Evolutionary conservation across 2,797 vertebrate genomes (phyloP).

Genomic region (Microchirus variegatus): DNA sequence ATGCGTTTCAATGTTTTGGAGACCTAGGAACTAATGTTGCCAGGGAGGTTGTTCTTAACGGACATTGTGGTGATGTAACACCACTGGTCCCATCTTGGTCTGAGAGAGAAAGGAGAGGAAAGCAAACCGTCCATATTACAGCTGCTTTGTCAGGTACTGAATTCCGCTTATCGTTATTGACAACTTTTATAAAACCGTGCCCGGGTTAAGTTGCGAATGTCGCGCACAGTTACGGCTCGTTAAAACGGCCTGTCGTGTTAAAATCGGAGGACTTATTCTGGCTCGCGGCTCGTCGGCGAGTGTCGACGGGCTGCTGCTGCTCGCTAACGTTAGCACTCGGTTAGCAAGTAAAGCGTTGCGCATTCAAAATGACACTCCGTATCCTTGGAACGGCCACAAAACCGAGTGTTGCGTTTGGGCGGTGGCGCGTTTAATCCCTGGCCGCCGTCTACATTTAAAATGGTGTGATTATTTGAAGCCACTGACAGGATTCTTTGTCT

Average conservation of each 20-base stretch:
- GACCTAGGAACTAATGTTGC: conserved; percentile 55
- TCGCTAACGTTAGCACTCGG: conserved; percentile 54
- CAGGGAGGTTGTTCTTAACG: conserved; percentile 49
- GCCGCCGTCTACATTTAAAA: accelerated
- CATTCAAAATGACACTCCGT: conserved; percentile 64
- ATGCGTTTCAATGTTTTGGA: too few species aligned
- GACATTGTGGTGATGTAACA: conserved; percentile 61
- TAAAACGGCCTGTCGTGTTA: conserved; percentile 17
- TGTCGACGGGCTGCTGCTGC: conserved; percentile 48
- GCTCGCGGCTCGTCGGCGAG: conserved; percentile 28
- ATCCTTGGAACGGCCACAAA: background rate
- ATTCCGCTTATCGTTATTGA: conserved; percentile 52
- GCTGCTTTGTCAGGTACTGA: conserved; percentile 86
- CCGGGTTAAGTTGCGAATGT: background rate
- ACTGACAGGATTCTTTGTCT: conserved; percentile 76
- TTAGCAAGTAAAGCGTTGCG: conserved; percentile 75
- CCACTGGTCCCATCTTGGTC: conserved; percentile 85
- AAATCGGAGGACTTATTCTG: conserved; percentile 38
- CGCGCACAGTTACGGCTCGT: background rate
- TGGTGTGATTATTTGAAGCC: background rate
- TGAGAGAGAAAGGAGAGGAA: conserved; percentile 77
- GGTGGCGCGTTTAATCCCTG: background rate
- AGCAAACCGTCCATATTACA: conserved; percentile 84
- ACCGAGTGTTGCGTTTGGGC: background rate
- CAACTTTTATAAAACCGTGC: conserved; percentile 36